phyloP scores from a whole-genome alignment of 2,888 invertebrate genomes.

The Andrena haemorrhoa region DNA sequence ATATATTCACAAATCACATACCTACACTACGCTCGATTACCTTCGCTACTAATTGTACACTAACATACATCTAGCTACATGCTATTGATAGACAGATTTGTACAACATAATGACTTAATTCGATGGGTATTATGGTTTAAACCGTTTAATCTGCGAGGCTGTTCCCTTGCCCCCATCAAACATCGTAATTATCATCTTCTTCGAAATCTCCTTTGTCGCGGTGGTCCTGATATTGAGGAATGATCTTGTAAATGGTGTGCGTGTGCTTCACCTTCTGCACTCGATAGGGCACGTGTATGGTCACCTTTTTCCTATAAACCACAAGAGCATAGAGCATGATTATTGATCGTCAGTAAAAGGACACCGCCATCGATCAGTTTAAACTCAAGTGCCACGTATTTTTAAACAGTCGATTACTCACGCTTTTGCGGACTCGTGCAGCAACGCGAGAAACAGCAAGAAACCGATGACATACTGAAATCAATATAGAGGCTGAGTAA shows the following conservation, averaged over 20 bases:
- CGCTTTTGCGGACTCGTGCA: conserved; percentile 59
- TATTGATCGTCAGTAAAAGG: background rate
- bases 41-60: background rate
- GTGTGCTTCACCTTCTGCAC: conserved; percentile 90
- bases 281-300: conserved; percentile 89
- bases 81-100: conserved; percentile 10
- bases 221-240: conserved; percentile 87
- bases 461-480: conserved; percentile 61
- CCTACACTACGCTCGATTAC: background rate
- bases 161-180: conserved; percentile 22
- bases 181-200: conserved; percentile 53
- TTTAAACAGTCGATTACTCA: conserved; percentile 47
- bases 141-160: background rate
- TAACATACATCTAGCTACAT: conserved; percentile 18
- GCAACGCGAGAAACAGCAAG: conserved; percentile 35
- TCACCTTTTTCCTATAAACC: conserved; percentile 88
- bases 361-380: background rate
- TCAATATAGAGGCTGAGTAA: conserved; percentile 3
- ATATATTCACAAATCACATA: background rate
- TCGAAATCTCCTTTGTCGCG: conserved; percentile 60
- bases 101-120: conserved; percentile 19
- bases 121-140: conserved; percentile 11
- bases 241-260: conserved; percentile 90
- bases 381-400: background rate
- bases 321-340: background rate